phyloP scores from a whole-genome alignment of 2,113 vertebrate species.

The Actenoides lindsayi region DNA sequence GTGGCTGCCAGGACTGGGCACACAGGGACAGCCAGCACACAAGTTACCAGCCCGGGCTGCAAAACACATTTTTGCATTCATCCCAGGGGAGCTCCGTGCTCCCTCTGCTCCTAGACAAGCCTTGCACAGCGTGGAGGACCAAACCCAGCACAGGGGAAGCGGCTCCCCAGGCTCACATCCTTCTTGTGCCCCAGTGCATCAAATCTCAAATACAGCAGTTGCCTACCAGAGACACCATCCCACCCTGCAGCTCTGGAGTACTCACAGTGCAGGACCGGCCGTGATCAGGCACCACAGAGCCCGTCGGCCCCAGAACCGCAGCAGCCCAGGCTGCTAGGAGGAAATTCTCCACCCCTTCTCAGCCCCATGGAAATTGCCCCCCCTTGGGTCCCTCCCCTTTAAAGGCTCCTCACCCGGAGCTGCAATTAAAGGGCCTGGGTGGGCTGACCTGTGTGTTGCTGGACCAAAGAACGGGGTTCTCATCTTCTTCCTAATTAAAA shows the following conservation, averaged over 20 bases:
- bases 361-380: not conserved
- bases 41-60: not conserved
- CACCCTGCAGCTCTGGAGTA: fast-evolving
- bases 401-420: not conserved
- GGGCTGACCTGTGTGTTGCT: not conserved
- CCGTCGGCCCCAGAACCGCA: not conserved
- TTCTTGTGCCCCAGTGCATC: fast-evolving
- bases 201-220: not conserved
- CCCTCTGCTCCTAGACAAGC: not conserved
- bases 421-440: not conserved
- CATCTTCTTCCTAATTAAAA: not conserved
- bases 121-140: not conserved
- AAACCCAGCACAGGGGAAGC: not conserved
- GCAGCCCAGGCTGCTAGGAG: not conserved
- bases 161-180: not conserved
- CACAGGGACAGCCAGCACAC: not conserved
- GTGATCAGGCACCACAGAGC: not conserved
- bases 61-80: too few relatives aligned
- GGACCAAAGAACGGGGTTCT: not conserved
- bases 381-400: not conserved
- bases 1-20: fast-evolving
- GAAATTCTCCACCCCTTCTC: not conserved
- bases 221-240: too few relatives aligned
- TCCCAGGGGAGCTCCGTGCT: not conserved
- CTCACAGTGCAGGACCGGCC: not conserved